phyloP scores from a whole-genome alignment of 2,888 invertebrate genomes.

The Amphipoea oculea region DNA sequence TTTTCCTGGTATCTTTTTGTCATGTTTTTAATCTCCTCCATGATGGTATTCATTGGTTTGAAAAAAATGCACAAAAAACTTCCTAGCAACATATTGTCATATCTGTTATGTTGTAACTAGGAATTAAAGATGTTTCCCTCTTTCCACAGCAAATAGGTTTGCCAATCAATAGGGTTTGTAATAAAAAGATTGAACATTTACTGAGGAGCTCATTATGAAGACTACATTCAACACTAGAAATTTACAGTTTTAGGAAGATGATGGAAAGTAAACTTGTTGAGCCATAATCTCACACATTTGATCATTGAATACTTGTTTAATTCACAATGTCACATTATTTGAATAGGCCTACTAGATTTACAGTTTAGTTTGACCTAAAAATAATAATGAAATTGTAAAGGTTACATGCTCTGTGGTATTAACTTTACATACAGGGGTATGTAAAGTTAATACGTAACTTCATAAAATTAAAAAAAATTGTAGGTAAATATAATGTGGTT shows the following conservation, averaged over 20 bases:
- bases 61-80: no score
- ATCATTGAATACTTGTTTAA: not conserved
- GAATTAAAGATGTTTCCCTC: no score
- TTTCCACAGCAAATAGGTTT: no score
- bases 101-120: no score
- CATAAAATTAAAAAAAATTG: not conserved
- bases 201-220: not conserved
- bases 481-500: not conserved
- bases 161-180: not conserved
- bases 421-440: not conserved
- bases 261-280: conserved; percentile 20
- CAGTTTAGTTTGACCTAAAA: not conserved
- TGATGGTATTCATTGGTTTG: not conserved
- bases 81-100: no score
- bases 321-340: not conserved
- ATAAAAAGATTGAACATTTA: not conserved
- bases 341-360: not conserved
- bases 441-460: no score
- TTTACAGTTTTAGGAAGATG: conserved; percentile 3
- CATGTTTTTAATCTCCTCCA: not conserved
- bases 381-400: not conserved
- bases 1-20: not conserved
- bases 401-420: no score
- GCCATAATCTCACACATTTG: conserved; percentile 11
- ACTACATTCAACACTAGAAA: not conserved